These are phyloP conservation scores for Xanthorhoe spadicearia DNA, from an alignment of 2,888 invertebrate species.

Conservation along the genomic window DNA sequence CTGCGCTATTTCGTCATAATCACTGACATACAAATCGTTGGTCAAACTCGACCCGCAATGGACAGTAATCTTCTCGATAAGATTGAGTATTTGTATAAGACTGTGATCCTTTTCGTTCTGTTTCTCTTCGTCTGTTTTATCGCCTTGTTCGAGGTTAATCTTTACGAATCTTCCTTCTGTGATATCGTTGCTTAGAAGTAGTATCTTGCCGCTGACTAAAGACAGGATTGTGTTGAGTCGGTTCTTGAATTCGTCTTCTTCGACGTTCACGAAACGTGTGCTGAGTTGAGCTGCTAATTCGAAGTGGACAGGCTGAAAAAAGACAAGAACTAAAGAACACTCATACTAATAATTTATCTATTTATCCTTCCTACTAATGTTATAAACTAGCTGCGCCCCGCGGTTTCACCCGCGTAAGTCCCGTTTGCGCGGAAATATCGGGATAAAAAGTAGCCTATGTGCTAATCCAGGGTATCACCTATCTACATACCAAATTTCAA, in stretches of 20 bases:
- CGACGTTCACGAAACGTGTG: slow-evolving; percentile 91
- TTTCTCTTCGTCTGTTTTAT: slow-evolving; percentile 82
- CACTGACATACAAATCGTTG: slow-evolving; percentile 69
- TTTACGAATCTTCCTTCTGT: slow-evolving; percentile 86
- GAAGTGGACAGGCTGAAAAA: slow-evolving; percentile 86
- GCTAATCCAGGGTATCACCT: too few species aligned
- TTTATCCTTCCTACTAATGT: too few species aligned
- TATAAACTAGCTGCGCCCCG: too few species aligned
- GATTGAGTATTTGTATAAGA: slow-evolving; percentile 89
- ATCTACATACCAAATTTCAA: too few species aligned
- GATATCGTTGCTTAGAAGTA: slow-evolving; percentile 77
- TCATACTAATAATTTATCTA: neutral
- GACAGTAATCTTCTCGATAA: slow-evolving; percentile 88
- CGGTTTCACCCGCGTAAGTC: too few species aligned
- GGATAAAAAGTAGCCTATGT: too few species aligned
- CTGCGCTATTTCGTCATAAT: slow-evolving; percentile 86
- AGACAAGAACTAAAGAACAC: neutral
- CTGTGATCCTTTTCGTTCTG: slow-evolving; percentile 89
- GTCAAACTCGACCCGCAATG: slow-evolving; percentile 86
- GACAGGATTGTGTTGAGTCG: slow-evolving; percentile 87
- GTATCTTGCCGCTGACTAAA: slow-evolving; percentile 80
- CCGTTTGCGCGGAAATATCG: too few species aligned
- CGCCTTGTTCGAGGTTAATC: slow-evolving; percentile 71
- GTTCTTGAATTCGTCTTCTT: slow-evolving; percentile 88
- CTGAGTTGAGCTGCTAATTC: slow-evolving; percentile 91